Conservation (phyloP, 2,797 vertebrate genomes). For the Gobionotothen gibberifrons region DNA sequence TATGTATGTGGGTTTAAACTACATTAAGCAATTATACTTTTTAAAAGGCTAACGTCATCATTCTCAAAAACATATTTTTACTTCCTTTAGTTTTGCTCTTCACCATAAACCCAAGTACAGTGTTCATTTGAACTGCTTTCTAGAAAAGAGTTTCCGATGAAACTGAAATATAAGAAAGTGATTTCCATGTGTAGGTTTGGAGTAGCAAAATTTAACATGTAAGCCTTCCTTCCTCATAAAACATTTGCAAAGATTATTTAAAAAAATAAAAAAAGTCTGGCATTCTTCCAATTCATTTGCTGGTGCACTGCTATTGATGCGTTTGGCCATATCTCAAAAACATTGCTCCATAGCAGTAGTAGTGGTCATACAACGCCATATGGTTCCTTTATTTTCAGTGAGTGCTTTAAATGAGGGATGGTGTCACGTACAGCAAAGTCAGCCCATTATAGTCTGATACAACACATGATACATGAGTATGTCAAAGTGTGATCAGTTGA, state of each 20-base stretch:
- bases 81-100: background rate
- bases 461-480: background rate
- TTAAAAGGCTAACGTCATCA: background rate
- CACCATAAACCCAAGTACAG: background rate
- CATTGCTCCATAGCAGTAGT: background rate
- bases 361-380: background rate
- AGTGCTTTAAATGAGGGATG: background rate
- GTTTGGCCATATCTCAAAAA: background rate
- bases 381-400: background rate
- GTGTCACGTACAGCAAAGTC: background rate
- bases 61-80: background rate
- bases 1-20: background rate
- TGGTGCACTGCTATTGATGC: background rate
- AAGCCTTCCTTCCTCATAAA: background rate
- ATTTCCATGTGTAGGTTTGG: background rate
- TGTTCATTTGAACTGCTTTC: background rate
- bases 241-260: background rate
- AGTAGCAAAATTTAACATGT: background rate
- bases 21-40: background rate
- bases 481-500: slow-evolving; percentile 1
- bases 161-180: background rate
- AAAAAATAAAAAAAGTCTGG: background rate
- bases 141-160: too few species aligned
- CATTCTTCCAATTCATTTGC: background rate
- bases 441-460: background rate